Evolutionary conservation across 2,113 vertebrate genomes (phyloP).

Genomic region (Ursus arctos): DNA sequence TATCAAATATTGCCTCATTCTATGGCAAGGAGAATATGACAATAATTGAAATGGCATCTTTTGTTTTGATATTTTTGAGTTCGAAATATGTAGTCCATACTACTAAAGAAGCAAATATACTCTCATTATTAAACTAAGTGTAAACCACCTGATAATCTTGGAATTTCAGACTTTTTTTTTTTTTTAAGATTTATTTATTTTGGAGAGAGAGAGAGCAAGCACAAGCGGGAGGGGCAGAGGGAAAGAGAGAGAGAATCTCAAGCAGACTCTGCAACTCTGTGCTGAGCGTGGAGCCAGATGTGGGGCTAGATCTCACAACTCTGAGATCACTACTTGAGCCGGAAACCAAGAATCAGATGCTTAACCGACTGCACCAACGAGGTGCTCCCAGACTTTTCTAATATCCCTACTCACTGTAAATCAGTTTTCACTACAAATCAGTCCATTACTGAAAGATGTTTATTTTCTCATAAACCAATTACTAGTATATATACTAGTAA

Average conservation of each 20-base stretch:
- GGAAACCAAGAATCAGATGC: background rate
- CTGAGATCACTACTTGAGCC: background rate
- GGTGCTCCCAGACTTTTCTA: background rate
- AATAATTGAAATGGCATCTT: background rate
- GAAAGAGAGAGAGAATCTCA: background rate
- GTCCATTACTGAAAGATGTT: background rate
- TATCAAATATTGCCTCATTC: background rate
- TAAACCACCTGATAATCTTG: background rate
- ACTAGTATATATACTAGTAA: background rate
- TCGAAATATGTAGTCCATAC: background rate
- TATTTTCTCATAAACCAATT: background rate
- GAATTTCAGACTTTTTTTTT: background rate
- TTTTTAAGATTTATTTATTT: background rate
- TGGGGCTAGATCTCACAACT: background rate
- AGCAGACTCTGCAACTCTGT: background rate
- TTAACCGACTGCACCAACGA: background rate
- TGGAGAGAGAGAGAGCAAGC: background rate
- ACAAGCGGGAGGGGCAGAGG: background rate
- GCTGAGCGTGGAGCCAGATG: background rate
- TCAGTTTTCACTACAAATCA: background rate
- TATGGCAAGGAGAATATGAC: background rate
- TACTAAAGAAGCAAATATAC: background rate
- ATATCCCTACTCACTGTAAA: background rate
- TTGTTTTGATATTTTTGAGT: background rate
- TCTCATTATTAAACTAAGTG: background rate